Conservation (phyloP, 64 coral and sea anemone species). For the Porites australiensis region DNA sequence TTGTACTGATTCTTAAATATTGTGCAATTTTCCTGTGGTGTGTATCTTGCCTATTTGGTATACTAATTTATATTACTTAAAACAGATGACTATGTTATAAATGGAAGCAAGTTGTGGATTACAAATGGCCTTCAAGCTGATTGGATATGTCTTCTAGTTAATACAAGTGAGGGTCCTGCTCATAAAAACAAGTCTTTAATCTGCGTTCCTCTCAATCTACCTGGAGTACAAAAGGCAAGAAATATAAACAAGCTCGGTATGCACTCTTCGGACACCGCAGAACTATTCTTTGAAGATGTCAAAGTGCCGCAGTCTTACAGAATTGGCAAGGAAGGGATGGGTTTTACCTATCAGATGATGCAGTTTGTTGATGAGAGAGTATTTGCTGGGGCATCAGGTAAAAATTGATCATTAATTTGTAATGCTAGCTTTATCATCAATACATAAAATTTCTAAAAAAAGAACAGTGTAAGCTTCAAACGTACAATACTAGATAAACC, state of each 20-base stretch:
- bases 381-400: conserved; percentile 93
- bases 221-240: conserved; percentile 85
- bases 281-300: conserved; percentile 99
- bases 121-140: conserved; percentile 99
- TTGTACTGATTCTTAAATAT: too few relatives aligned
- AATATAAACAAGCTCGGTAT: conserved; percentile 96
- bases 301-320: conserved; percentile 87
- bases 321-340: conserved; percentile 94
- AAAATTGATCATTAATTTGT: neutral
- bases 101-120: conserved; percentile 98
- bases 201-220: conserved; percentile 79
- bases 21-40: too few relatives aligned
- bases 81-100: conserved; percentile 97
- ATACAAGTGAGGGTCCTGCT: conserved; percentile 86
- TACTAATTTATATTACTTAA: neutral
- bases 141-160: conserved; percentile 97
- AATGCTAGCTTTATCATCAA: neutral
- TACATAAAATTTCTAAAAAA: too few relatives aligned
- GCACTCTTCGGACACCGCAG: conserved; percentile 98
- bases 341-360: conserved; percentile 96
- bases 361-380: conserved; percentile 99
- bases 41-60: too few relatives aligned
- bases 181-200: conserved; percentile 97
- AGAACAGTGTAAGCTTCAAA: too few relatives aligned
- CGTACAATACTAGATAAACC: too few relatives aligned